phyloP scores from a whole-genome alignment of 2,888 invertebrate species.

The Stenchaetothrips biformis region DNA sequence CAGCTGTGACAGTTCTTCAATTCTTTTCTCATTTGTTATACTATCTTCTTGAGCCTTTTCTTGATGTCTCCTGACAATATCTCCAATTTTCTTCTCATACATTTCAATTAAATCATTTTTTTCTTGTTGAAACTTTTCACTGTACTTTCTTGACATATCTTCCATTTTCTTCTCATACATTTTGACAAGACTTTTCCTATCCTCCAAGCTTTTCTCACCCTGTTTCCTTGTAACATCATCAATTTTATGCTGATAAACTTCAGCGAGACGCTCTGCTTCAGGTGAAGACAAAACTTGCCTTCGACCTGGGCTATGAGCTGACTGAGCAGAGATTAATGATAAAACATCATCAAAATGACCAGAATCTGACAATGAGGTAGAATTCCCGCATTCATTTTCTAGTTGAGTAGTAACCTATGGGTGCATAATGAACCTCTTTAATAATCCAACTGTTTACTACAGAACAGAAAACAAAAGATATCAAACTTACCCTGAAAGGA shows the following conservation, averaged over 20 bases:
- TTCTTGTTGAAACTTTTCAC: slow-evolving; percentile 45
- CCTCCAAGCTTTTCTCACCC: slow-evolving; percentile 44
- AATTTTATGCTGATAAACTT: background rate
- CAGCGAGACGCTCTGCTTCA: background rate
- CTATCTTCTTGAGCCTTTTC: slow-evolving; percentile 17
- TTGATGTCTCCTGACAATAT: slow-evolving; percentile 44
- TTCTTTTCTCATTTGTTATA: background rate
- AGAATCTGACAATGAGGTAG: slow-evolving; percentile 75
- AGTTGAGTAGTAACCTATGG: background rate
- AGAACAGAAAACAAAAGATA: background rate
- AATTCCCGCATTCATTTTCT: background rate
- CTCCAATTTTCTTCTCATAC: slow-evolving; percentile 74
- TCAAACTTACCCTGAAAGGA: background rate
- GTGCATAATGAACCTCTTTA: background rate
- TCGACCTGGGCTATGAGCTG: background rate
- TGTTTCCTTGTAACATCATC: background rate
- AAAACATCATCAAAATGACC: slow-evolving; percentile 72
- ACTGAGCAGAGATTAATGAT: background rate
- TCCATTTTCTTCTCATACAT: slow-evolving; percentile 70
- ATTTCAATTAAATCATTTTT: slow-evolving; percentile 54
- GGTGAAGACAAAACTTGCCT: background rate
- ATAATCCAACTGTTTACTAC: background rate
- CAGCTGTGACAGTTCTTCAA: slow-evolving; percentile 10
- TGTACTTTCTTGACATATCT: slow-evolving; percentile 61
- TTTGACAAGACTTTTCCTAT: slow-evolving; percentile 62